Evolutionary conservation across 2,113 vertebrate species (phyloP).

Genomic region (Serinus canaria): DNA sequence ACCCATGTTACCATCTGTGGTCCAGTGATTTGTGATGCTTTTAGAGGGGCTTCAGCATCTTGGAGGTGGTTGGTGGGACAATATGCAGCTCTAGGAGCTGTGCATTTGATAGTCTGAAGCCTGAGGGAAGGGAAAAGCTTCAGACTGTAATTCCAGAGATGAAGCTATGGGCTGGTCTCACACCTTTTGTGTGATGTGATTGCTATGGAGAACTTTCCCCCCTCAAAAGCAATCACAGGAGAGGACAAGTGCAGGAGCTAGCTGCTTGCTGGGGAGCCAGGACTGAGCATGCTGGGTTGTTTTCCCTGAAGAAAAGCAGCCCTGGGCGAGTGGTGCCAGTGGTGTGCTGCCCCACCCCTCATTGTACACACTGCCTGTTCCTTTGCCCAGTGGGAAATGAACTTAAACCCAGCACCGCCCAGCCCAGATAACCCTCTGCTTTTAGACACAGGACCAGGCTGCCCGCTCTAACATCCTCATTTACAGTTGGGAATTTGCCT

Average conservation of each 20-base stretch:
- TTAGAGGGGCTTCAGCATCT: neutral
- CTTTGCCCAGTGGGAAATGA: neutral
- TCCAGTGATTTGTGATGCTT: neutral
- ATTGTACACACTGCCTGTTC: neutral
- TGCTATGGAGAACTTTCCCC: neutral
- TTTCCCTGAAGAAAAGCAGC: neutral
- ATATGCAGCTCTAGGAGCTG: neutral
- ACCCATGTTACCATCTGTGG: accelerated
- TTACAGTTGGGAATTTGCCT: neutral
- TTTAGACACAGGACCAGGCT: neutral
- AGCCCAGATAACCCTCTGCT: neutral
- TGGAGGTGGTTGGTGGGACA: neutral
- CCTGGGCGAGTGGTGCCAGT: neutral
- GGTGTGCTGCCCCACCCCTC: neutral
- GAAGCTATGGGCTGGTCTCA: accelerated
- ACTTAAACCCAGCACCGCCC: neutral
- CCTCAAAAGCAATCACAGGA: accelerated
- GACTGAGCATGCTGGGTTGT: neutral
- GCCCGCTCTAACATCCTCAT: neutral
- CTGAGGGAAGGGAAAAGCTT: neutral
- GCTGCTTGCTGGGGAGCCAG: neutral
- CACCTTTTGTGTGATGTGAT: neutral
- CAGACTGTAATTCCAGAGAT: neutral
- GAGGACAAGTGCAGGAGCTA: neutral
- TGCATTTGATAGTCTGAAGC: neutral